Conservation (phyloP, 2,888 invertebrate species). For the Coremacera marginata region DNA sequence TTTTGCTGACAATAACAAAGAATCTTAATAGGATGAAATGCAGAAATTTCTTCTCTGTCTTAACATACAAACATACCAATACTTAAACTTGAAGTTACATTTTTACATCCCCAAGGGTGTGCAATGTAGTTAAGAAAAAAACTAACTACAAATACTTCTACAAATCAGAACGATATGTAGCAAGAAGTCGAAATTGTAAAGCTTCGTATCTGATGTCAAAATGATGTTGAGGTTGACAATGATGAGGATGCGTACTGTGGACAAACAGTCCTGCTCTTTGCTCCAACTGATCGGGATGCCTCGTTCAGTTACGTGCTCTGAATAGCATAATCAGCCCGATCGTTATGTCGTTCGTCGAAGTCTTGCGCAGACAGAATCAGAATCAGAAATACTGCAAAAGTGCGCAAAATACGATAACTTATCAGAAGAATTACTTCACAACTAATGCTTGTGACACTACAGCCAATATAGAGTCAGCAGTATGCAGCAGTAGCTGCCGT, state of each 20-base stretch:
- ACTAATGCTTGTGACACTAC: constrained; percentile 41
- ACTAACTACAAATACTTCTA: background rate
- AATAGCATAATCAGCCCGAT: constrained; percentile 52
- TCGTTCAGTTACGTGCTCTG: constrained; percentile 61
- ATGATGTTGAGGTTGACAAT: constrained; percentile 45
- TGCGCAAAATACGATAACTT: constrained; percentile 41
- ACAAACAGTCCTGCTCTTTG: constrained; percentile 10
- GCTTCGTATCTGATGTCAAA: constrained; percentile 38
- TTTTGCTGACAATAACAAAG: background rate
- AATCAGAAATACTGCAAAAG: constrained; percentile 37
- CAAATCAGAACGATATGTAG: constrained; percentile 24
- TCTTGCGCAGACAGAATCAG: constrained; percentile 40
- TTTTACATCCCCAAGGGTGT: constrained; percentile 23
- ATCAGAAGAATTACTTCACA: constrained; percentile 42
- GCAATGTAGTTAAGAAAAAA: background rate
- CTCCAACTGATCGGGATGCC: constrained; percentile 63
- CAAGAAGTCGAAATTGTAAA: constrained; percentile 25
- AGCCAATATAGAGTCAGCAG: constrained; percentile 16
- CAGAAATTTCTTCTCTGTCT: background rate
- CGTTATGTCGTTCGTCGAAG: constrained; percentile 34
- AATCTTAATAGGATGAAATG: background rate
- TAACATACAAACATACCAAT: constrained; percentile 6
- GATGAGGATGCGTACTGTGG: constrained; percentile 40
- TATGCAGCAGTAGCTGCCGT: constrained; percentile 12
- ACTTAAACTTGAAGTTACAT: background rate